Base-by-base conservation (phyloP, 2,113 vertebrate genomes). In the Xiphophorus hellerii region DNA sequence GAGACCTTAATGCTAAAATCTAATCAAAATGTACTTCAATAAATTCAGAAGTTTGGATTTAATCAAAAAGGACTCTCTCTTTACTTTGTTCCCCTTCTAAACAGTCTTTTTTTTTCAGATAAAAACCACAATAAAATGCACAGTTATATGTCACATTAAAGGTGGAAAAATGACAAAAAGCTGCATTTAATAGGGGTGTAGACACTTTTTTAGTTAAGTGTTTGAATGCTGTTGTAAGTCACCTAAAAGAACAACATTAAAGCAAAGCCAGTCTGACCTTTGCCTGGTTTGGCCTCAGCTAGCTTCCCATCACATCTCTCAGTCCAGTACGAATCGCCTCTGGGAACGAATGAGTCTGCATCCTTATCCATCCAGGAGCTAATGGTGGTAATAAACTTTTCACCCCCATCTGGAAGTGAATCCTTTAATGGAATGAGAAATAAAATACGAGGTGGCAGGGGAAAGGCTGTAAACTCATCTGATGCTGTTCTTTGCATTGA, bases 271-370 rank as follows among this genome's bases (percentile, higher is more conserved):
- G 64, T 37, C 64, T 5, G 7, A 5, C 29, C 20, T 9, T 25
- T 35, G 2, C 33, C n/a, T 37, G 20, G 6, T 28, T 37, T 22
- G 54, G 62, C 58, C n/a, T 7, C 58, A 42, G 15, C 12, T 31
- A 62, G 9, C 25, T 31, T 31, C 29, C 44, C 69, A 60, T 60
- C 68, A 60, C 42, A 69, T 29, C 44, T 70, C 68, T n/a, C 35
- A 8, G 33, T 28, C 60, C 10, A 12, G 33, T 37, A 8, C 20
- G 0, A n/a, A 62, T 1, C 11, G 33, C 69, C n/a, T 17, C 58
- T 62, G 54, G 69, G 58, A 71, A n/a, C 4, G 0, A 27, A 58
- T 17, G 6, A 27, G 33, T 58, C 25, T 66, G 63, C 66, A 30
- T 33, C 69, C 54, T 8, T 31, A 17, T 33, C 29, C 54, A 71